Evolutionary conservation across 2,113 vertebrate genomes (phyloP).

Genomic region (Tachycineta bicolor): DNA sequence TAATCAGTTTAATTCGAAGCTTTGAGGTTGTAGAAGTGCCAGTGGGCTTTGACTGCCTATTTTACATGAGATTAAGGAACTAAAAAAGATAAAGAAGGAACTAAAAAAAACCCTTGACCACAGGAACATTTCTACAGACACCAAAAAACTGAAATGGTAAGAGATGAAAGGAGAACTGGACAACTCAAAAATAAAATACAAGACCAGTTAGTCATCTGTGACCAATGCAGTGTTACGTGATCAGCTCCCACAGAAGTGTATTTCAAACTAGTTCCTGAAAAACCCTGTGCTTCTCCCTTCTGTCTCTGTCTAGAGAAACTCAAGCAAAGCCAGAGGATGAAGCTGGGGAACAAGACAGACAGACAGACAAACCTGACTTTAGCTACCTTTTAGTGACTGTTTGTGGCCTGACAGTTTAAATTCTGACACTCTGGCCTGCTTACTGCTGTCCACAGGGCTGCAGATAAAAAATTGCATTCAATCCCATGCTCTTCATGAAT

Average conservation of each 20-base stretch:
- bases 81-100: background rate
- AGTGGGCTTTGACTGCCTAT: background rate
- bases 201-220: constrained; percentile 18
- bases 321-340: background rate
- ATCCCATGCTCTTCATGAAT: background rate
- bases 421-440: background rate
- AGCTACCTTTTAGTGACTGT: background rate
- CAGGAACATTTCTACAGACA: background rate
- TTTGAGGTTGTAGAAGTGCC: background rate
- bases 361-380: background rate
- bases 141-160: constrained; percentile 30
- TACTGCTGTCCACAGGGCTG: background rate
- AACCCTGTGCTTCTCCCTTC: background rate
- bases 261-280: constrained; percentile 9
- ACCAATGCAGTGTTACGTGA: background rate
- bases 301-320: background rate
- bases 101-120: background rate
- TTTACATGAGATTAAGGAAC: constrained; percentile 19
- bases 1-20: background rate
- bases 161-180: constrained; percentile 23
- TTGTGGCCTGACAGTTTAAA: background rate
- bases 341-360: background rate
- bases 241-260: background rate
- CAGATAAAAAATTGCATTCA: background rate
- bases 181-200: background rate